Conservation (phyloP, 2,797 vertebrate genomes). For the Esox lucius region DNA sequence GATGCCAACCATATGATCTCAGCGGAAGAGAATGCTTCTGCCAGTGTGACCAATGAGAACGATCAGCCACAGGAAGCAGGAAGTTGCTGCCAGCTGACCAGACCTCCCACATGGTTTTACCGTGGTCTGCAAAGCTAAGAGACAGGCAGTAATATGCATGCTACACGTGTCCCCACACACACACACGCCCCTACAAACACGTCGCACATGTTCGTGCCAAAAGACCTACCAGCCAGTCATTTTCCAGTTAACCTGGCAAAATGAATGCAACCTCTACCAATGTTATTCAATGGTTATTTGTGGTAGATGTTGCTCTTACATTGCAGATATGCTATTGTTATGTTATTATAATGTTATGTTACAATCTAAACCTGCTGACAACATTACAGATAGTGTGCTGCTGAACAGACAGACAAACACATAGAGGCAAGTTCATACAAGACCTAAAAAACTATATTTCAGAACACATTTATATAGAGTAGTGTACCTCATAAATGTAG, state of each 20-base stretch:
- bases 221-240: not conserved
- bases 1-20: slow-evolving; percentile 45
- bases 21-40: slow-evolving; percentile 18
- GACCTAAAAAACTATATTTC: not conserved
- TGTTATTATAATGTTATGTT: not conserved
- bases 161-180: slow-evolving; percentile 14
- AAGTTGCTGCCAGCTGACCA: slow-evolving; percentile 16
- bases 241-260: not conserved
- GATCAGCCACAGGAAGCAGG: slow-evolving; percentile 15
- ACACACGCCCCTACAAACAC: not conserved
- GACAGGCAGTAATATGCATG: not conserved
- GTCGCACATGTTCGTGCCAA: not conserved
- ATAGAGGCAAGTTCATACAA: not conserved
- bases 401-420: not conserved
- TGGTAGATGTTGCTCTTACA: not conserved
- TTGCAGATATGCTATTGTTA: not conserved
- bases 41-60: slow-evolving; percentile 13
- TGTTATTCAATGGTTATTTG: not conserved
- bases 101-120: slow-evolving; percentile 11
- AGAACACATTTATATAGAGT: not conserved
- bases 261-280: not conserved
- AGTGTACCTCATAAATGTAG: not conserved
- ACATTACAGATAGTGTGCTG: not conserved
- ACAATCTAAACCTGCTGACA: not conserved
- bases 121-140: slow-evolving; percentile 16